These are phyloP conservation scores for Castor canadensis DNA, from an alignment of 2,113 vertebrate species.

Conservation along the genomic window DNA sequence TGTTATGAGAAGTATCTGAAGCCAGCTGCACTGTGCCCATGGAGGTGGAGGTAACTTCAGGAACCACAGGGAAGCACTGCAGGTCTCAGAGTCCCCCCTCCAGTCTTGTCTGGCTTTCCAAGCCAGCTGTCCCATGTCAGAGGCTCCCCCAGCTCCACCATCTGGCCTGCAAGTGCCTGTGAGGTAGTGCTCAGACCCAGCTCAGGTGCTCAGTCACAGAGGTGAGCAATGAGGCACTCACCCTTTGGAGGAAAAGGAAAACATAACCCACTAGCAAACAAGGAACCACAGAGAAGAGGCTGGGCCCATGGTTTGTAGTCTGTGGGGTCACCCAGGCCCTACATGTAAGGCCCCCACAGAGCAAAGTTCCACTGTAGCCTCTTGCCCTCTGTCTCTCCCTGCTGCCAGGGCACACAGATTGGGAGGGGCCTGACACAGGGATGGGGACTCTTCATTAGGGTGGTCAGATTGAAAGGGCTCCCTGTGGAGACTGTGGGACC, in stretches of 20 bases:
- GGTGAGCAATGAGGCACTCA: not conserved
- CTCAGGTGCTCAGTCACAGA: not conserved
- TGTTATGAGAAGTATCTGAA: rapidly evolving
- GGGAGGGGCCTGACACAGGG: rapidly evolving
- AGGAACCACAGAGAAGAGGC: rapidly evolving
- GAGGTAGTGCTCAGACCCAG: not conserved
- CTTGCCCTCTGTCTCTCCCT: no score
- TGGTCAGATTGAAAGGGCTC: rapidly evolving
- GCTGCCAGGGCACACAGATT: rapidly evolving
- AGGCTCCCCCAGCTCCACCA: not conserved
- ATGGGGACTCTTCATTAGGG: rapidly evolving
- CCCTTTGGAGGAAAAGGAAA: not conserved
- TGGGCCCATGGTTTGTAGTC: rapidly evolving
- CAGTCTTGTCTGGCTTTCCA: not conserved
- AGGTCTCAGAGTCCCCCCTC: not conserved
- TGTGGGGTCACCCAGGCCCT: rapidly evolving
- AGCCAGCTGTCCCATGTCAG: not conserved
- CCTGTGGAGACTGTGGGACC: no score
- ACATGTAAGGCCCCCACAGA: no score
- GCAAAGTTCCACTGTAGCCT: no score
- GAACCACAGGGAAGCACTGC: not conserved
- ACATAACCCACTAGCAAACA: not conserved
- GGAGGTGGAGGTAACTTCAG: not conserved
- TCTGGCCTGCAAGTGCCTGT: no score
- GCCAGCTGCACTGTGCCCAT: rapidly evolving